A percentile compares a stretch with the other conserved stretches of the same genome.
Evolutionary conservation across 2,113 vertebrate species (phyloP).

Genomic region (Chloroceryle aenea): DNA sequence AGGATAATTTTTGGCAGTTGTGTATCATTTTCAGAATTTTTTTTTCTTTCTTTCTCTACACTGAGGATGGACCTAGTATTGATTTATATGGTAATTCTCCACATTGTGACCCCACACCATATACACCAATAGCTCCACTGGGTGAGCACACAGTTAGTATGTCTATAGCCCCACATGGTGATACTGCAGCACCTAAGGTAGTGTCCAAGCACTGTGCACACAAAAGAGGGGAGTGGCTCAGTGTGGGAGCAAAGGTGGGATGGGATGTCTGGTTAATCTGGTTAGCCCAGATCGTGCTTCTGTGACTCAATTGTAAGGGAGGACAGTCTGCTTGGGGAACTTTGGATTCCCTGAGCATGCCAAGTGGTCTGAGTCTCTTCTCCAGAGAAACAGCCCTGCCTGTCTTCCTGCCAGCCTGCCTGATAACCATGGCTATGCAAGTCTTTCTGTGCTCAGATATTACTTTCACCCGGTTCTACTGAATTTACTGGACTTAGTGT

Average conservation of each 20-base stretch:
- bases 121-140: not conserved
- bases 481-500: not conserved
- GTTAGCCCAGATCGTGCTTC: not conserved
- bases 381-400: not conserved
- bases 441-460: fast-evolving
- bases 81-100: not conserved
- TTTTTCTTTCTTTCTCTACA: no score
- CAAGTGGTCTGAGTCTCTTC: not conserved
- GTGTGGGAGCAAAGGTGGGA: not conserved
- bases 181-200: not conserved
- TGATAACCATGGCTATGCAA: fast-evolving
- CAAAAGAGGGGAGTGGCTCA: not conserved
- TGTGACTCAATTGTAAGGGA: not conserved
- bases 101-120: not conserved
- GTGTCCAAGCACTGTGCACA: no score
- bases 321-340: not conserved
- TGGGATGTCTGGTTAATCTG: not conserved
- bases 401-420: fast-evolving
- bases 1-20: not conserved
- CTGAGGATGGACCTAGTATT: fast-evolving
- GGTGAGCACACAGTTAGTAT: fast-evolving
- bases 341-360: fast-evolving
- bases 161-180: not conserved
- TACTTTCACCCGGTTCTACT: not conserved
- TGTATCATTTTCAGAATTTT: not conserved